phyloP scores from a whole-genome alignment of 2,888 invertebrate species.

The Gonocerus acuteangulatus region DNA sequence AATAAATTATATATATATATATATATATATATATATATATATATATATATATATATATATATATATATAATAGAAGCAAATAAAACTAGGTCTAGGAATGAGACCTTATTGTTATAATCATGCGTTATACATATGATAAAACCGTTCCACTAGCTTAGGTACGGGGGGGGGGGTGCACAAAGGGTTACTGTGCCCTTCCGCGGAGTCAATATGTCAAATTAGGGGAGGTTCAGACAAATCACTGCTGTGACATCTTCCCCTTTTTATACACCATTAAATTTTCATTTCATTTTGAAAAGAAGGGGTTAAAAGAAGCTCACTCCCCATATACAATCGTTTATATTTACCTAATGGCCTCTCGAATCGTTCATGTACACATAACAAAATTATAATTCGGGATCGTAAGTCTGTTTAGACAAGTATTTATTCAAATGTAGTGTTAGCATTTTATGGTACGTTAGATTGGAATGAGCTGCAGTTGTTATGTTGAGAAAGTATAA shows the following conservation, averaged over 20 bases:
- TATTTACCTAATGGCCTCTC: conserved; percentile 3
- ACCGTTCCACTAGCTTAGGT: too few species aligned
- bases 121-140: not conserved
- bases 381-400: conserved; percentile 12
- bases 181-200: too few species aligned
- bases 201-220: conserved; percentile 29
- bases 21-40: too few species aligned
- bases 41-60: too few species aligned
- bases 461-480: too few species aligned
- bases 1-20: too few species aligned
- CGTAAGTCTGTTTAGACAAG: too few species aligned
- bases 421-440: too few species aligned
- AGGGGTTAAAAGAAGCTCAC: not conserved
- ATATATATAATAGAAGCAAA: too few species aligned
- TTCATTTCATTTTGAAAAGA: conserved; percentile 30
- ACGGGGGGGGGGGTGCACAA: too few species aligned
- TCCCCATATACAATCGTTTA: not conserved
- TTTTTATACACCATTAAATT: conserved; percentile 35
- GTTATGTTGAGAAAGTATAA: too few species aligned
- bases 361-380: conserved; percentile 18
- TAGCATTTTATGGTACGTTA: too few species aligned
- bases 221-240: conserved; percentile 30
- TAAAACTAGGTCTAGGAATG: not conserved
- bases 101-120: not conserved
- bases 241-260: conserved; percentile 35